Conservation (phyloP, 2,888 invertebrate species). For the Drosophila setosimentum region DNA sequence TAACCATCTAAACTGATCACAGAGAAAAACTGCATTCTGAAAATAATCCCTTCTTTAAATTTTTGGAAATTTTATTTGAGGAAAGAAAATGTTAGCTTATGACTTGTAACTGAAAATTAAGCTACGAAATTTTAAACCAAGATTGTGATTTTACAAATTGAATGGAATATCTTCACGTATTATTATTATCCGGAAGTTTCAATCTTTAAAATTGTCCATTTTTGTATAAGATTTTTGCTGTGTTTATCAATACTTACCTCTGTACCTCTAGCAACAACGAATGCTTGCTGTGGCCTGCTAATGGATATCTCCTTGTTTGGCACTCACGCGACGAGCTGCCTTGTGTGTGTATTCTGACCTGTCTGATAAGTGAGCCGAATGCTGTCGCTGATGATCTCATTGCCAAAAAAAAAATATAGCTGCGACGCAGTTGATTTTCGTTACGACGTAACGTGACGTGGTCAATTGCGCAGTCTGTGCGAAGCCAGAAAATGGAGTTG, state of each 20-base stretch:
- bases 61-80: no score
- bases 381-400: conserved; percentile 32
- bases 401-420: conserved; percentile 8
- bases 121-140: not conserved
- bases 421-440: conserved; percentile 58
- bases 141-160: not conserved
- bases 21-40: not conserved
- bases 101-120: not conserved
- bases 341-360: not conserved
- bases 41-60: no score
- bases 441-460: conserved; percentile 29
- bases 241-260: not conserved
- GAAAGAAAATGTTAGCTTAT: not conserved
- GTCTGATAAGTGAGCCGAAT: conserved; percentile 7
- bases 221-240: not conserved
- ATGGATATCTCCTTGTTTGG: not conserved
- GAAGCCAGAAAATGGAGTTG: conserved; percentile 27
- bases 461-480: conserved; percentile 49
- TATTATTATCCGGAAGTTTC: not conserved
- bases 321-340: not conserved
- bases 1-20: not conserved
- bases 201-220: no score
- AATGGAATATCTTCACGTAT: not conserved
- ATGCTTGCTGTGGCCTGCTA: not conserved
- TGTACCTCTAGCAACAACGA: not conserved